A percentile compares a stretch with the other conserved stretches of the same genome.
Evolutionary conservation across 1,140 invertebrate genomes (phyloP).

Genomic region (Heliconius himera): DNA sequence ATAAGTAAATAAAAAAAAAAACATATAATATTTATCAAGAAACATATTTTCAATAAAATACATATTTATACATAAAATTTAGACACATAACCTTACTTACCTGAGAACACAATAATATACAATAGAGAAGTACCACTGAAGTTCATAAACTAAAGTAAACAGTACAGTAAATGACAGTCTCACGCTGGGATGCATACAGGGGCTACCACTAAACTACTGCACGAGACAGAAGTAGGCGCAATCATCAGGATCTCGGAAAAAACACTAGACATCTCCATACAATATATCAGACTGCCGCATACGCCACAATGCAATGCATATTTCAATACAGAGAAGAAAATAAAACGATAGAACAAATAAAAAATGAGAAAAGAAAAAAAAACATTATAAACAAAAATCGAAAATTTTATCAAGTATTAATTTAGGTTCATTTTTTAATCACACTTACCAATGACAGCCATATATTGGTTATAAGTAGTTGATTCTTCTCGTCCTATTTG

Average conservation of each 20-base stretch:
- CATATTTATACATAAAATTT: conserved; percentile 2
- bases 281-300: conserved; percentile 76
- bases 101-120: conserved; percentile 20
- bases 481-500: conserved; percentile 92
- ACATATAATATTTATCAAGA: background rate
- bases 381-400: conserved; percentile 66
- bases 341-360: conserved; percentile 53
- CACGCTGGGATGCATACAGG: conserved; percentile 70
- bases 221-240: conserved; percentile 58
- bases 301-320: conserved; percentile 79
- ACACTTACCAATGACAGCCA: conserved; percentile 93
- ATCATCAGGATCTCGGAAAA: conserved; percentile 59
- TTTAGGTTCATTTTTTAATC: conserved; percentile 80
- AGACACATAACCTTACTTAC: conserved; percentile 26
- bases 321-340: conserved; percentile 71
- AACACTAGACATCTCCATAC: conserved; percentile 59
- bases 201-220: conserved; percentile 71
- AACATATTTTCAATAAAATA: background rate
- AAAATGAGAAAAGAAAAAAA: conserved; percentile 53
- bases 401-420: conserved; percentile 78
- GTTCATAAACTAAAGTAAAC: conserved; percentile 33
- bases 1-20: background rate
- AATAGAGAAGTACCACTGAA: conserved; percentile 18
- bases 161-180: conserved; percentile 41
- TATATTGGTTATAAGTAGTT: conserved; percentile 92